Evolutionary conservation across 2,888 invertebrate genomes (phyloP).

Genomic region (Agelastica alni): DNA sequence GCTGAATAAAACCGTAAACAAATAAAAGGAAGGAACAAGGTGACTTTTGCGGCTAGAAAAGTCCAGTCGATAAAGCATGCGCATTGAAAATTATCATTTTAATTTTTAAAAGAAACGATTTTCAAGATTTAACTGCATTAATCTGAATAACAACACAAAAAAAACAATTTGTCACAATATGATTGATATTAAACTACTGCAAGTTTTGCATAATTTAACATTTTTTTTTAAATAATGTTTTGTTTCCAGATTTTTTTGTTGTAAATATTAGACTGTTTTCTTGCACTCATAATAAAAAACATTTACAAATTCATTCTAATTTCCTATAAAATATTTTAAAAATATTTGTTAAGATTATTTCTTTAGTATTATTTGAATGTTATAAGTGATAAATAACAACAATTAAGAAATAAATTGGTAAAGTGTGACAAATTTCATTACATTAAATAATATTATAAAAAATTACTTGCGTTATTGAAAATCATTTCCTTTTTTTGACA

Average conservation of each 20-base stretch:
- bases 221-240: no score
- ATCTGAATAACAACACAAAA: neutral
- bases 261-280: no score
- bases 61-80: constrained; percentile 6
- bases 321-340: no score
- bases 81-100: constrained; percentile 1
- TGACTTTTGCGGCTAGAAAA: constrained; percentile 7
- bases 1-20: neutral
- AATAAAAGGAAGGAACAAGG: constrained; percentile 8
- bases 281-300: no score
- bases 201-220: neutral
- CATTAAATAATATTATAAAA: neutral
- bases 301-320: no score
- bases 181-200: neutral
- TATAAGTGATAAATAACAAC: no score
- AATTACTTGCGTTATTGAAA: neutral
- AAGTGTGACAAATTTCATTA: no score
- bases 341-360: no score
- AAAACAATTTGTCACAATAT: neutral
- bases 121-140: neutral
- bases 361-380: no score
- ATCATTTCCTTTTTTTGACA: constrained; percentile 8
- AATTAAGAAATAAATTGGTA: no score
- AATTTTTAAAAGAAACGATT: constrained; percentile 7
- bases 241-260: no score